phyloP scores from a whole-genome alignment of 2,797 vertebrate species.

The Glossophaga mutica region DNA sequence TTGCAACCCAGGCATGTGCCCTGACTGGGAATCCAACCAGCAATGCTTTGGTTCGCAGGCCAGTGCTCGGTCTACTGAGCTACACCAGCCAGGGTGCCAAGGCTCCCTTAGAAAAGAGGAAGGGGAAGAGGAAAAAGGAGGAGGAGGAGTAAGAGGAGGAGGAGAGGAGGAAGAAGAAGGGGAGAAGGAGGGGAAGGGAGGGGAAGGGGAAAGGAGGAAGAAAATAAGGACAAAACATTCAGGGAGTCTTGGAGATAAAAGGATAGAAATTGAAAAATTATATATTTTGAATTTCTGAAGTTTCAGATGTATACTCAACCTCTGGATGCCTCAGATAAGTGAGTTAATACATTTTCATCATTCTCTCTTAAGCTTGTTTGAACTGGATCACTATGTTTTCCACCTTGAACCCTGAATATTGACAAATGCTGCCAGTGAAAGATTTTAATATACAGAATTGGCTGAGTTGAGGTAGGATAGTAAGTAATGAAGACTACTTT shows the following conservation, averaged over 20 bases:
- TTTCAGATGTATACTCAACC: neutral
- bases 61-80: too few species aligned
- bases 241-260: neutral
- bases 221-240: neutral
- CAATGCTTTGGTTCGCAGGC: too few species aligned
- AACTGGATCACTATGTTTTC: neutral
- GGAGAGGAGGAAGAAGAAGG: too few species aligned
- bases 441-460: neutral
- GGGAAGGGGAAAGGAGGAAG: neutral
- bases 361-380: neutral
- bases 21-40: too few species aligned
- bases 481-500: neutral
- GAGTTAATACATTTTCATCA: neutral
- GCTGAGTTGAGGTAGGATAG: neutral
- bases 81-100: neutral
- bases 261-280: neutral
- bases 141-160: too few species aligned
- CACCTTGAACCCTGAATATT: neutral
- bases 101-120: neutral
- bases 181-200: too few species aligned
- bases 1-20: too few species aligned
- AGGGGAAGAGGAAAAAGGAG: too few species aligned
- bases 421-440: neutral
- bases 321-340: neutral
- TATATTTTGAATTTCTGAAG: neutral